Evolutionary conservation across 64 coral and sea anemone species (phyloP), one percentile per base, ranked within the genome.

Genomic region (Dendronephthya gigantea): DNA sequence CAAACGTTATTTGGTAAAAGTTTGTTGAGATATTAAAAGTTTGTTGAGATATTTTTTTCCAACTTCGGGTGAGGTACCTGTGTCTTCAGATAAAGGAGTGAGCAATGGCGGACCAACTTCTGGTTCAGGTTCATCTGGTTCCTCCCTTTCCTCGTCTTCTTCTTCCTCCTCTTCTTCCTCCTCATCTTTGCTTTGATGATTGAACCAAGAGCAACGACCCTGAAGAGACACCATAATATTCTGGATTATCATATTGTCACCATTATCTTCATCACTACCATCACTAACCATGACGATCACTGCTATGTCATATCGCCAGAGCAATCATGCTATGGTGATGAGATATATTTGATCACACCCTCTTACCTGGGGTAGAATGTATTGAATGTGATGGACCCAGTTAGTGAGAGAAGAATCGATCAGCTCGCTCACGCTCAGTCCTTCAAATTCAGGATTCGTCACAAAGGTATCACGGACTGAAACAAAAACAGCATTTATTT

Each of bases 331-430:
- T 45, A 45, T 45, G 41, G 41, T 45, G 4, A 45, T 45, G 41
- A 45, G 41, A 11, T 45, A 11, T 11, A 6, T 11, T 45, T 45
- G 41, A 16, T 35, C 14, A 76, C 14, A n/a, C n/a, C n/a, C n/a
- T 39, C 40, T 6, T 88, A 98, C 94, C 90, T 98, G 94, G 32
- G 94, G 94, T 29, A 98, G 87, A 51, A 98, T 82, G 45, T 91
- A 98, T 37, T 98, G 94, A 4, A 93, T 92, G 85, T 98, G 94
- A 66, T 98, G 94, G 10, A 98, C 94, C 94, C 94, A 98, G 92
- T 98, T 98, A 19, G 94, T 52, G 39, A 92, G 93, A 1, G 91
- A 91, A 47, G 92, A 87, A 84, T 98, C 94, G 14, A 89, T 62
- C 87, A 98, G 87, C 11, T 98, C 94, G 85, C 87, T 93, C 9